Base-by-base conservation (phyloP, 2,888 invertebrate genomes). In the Meteorus cinctellus region DNA sequence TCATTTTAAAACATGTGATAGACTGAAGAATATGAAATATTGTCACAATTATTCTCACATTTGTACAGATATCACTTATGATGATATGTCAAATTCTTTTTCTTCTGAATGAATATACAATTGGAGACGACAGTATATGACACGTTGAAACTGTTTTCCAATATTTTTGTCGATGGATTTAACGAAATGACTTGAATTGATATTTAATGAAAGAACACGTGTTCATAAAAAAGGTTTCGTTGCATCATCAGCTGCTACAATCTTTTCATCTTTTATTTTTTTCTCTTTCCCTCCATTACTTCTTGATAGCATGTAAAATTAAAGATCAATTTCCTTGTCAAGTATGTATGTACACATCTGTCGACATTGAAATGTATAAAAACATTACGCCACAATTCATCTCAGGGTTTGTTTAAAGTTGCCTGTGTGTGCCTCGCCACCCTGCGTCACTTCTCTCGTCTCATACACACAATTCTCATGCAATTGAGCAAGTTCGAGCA, bases 311-410 rank as follows among this genome's bases (percentile, higher is more conserved):
- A 51, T 65, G 60, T 66, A 77, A 81, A 79, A 81, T 82, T 81
- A 48, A 16, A 81, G 80, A 75, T 73, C 79, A 79, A 80, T 78
- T 80, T 77, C 78, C 78, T 77, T 72, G 74, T 77, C 75, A 77
- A 77, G 80, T 75, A 77, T 80, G 1, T 41, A 12, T 41, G 41
- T 41, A 41, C 41, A 81, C 82, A 83, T 82, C 81, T 81, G 82
- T 80, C 82, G 74, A 67, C 48, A 66, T 66, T 68, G 72, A 70
- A 63, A 48, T 41, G 6, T 41, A 41, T 62, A 62, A 66, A 71
- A 74, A 66, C 66, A 72, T 68, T 68, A 68, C 71, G 24, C 19
- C 71, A 72, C 66, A 60, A 70, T 76, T 79, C 72, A 68, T 68
- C 75, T 67, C 60, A 24, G 59, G 48, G 66, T 71, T 69, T 72